Base-by-base conservation (phyloP, 2,113 vertebrate species). In the Porphyrio hochstetteri region DNA sequence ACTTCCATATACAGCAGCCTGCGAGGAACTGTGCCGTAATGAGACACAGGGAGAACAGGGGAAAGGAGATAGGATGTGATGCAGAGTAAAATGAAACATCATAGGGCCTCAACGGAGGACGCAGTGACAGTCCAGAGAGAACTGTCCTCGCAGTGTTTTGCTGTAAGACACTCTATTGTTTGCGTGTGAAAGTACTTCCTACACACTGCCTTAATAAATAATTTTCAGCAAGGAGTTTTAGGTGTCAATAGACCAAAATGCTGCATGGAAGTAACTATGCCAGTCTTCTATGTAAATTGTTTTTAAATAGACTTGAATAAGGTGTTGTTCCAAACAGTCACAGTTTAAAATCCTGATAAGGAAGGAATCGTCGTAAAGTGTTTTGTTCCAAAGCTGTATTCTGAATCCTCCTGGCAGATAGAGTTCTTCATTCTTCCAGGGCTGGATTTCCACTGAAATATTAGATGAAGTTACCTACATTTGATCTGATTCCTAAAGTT, bases 261-360 rank as follows among this genome's bases (percentile, higher is more conserved):
- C 70, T 79, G 53, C n/a, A 2, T 77, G 60, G 75, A 68, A 86
- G 38, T 64, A 74, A 18, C 76, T 46, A 3, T 82, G 40, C 21
- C 55, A 57, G 36, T 57, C 82, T 91, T 87, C 21, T 24, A 44
- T 69, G 53, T 91, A 71, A 84, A 92, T 88, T 79, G 65, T 24
- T 92, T 94, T 84, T 76, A 84, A 92, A 82, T 55, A 80, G 69
- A 24, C 64, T 61, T 83, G 57, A 86, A 72, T 70, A 82, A 79
- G 83, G 44, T 94, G 70, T 33, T 68, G 77, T 93, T 92, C 48
- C 44, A 31, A 61, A 85, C 28, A 91, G 74, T 80, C 72, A 14
- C 56, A 19, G 55, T 92, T 91, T 76, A 79, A 95, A 93, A 86
- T 69, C 60, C 77, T 79, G 93, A 86, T 96, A 91, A 96, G 91